These are phyloP conservation scores for Nothobranchius kuhntae DNA, from an alignment of 2,113 vertebrate species.

Conservation along the genomic window DNA sequence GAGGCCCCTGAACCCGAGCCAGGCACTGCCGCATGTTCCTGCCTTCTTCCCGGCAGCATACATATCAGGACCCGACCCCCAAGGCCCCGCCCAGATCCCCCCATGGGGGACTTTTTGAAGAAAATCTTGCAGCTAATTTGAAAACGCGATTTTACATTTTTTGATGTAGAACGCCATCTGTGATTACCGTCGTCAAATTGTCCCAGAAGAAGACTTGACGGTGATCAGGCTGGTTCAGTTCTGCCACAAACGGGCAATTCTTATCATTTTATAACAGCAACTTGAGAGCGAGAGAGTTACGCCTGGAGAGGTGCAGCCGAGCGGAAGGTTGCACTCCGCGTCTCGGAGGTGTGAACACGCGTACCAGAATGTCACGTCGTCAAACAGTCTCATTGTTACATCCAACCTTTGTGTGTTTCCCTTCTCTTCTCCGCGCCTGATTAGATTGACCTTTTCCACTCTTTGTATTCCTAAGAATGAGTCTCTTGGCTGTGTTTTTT, in stretches of 20 bases:
- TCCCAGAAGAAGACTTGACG: neutral
- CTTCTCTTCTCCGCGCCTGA: slow-evolving; percentile 17
- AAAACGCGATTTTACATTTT: too few species aligned
- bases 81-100: too few species aligned
- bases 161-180: too few species aligned
- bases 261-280: neutral
- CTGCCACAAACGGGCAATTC: neutral
- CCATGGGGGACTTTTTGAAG: neutral
- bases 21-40: too few species aligned
- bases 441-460: slow-evolving; percentile 49
- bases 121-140: neutral
- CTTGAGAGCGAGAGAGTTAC: neutral
- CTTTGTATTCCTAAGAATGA: slow-evolving; percentile 24
- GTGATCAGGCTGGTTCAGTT: neutral
- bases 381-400: slow-evolving; percentile 7
- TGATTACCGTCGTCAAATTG: too few species aligned
- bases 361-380: slow-evolving; percentile 20
- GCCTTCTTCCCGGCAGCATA: too few species aligned
- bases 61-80: too few species aligned
- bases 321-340: neutral
- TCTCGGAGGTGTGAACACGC: slow-evolving; percentile 15
- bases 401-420: neutral
- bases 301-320: slow-evolving; percentile 17
- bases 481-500: slow-evolving; percentile 17
- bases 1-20: too few species aligned